Base-by-base conservation (phyloP, 2,113 vertebrate genomes). In the Desmodus rotundus region DNA sequence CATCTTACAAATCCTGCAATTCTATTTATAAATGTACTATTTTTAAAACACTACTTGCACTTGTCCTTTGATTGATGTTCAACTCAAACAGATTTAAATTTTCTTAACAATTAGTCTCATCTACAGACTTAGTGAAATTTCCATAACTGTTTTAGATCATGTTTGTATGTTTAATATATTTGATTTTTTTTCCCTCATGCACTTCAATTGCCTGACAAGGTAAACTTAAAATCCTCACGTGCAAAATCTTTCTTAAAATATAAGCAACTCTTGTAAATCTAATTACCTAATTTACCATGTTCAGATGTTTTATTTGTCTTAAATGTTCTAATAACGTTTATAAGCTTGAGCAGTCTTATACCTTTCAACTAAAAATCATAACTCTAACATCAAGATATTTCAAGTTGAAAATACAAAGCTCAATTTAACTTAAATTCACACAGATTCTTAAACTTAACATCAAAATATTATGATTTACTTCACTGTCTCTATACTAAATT, bases 61-160 rank as follows among this genome's bases (percentile, higher is more conserved):
- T 93, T 92, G 12, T 92, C 93, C 82, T 93, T 93, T 90, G 67
- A 88, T 81, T 91, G 95, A 82, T 43, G n/a, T 73, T 89, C 84
- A 94, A 83, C 14, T 95, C 47, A 77, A 89, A 92, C 38, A 52
- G 41, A 88, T 93, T 76, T 87, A 83, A 80, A 94, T 90, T 90
- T 94, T 43, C 33, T 93, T 91, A 85, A 38, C 50, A 70, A 91
- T 91, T 73, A 73, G 41, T 84, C 50, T 45, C 36, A 72, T 83
- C 65, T 74, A 91, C 36, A 80, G 83, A 84, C 13, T 65, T 86
- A 38, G 43, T 63, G 76, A 84, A 80, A 76, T 85, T 96, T 87
- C 43, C 28, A 1, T 54, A 78, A 87, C 38, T 78, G 36, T 74
- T 92, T 94, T 80, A 89, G 14, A 82, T 31, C 9, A 33, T 77